Evolutionary conservation across 92 coral and sea anemone genomes (phyloP).

Genomic region (Parazoanthus atlanticus): DNA sequence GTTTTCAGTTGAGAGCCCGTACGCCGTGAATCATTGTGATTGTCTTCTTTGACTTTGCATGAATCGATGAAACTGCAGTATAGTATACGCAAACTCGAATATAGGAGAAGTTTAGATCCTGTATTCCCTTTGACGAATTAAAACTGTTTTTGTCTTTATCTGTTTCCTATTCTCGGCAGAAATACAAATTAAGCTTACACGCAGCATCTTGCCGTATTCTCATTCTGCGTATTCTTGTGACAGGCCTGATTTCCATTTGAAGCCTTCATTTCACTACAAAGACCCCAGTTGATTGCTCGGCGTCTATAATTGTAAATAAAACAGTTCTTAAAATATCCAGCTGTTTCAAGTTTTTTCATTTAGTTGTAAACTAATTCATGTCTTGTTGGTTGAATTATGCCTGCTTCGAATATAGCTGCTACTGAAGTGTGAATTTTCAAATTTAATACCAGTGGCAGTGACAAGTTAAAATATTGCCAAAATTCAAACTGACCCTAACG

Average conservation of each 20-base stretch:
- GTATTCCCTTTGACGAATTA: too few relatives aligned
- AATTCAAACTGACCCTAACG: background rate
- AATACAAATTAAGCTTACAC: too few relatives aligned
- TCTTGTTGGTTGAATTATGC: background rate
- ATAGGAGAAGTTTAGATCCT: too few relatives aligned
- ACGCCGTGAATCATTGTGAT: background rate
- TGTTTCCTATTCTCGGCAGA: too few relatives aligned
- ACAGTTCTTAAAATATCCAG: background rate
- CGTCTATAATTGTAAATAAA: background rate
- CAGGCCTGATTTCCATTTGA: background rate
- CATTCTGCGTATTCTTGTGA: background rate
- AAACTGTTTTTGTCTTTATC: background rate
- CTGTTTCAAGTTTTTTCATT: constrained; percentile 9
- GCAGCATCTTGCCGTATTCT: background rate
- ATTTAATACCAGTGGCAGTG: background rate
- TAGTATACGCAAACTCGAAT: too few relatives aligned
- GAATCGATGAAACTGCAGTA: too few relatives aligned
- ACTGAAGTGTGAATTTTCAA: background rate
- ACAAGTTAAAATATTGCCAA: background rate
- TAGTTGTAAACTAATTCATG: background rate
- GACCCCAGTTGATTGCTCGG: background rate
- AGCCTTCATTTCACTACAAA: background rate
- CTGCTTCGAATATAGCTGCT: background rate
- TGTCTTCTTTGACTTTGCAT: too few relatives aligned
- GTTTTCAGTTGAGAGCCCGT: background rate